Conservation (phyloP, 2,888 invertebrate species). For the Chrysolina oricalcia region DNA sequence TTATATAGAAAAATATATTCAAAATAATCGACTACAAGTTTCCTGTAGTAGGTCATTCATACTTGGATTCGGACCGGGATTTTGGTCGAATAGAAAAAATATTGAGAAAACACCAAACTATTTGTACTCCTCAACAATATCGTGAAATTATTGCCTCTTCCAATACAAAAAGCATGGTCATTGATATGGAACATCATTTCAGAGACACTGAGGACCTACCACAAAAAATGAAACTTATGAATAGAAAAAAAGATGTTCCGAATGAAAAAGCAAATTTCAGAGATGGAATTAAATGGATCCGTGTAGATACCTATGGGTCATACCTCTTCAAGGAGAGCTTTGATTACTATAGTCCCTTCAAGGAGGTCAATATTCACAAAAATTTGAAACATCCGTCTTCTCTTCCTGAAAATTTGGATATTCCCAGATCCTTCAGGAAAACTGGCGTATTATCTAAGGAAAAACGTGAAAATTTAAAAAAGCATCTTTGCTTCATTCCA, state of each 20-base stretch:
- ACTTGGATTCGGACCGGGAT: slow-evolving; percentile 28
- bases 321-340: slow-evolving; percentile 21
- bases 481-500: neutral
- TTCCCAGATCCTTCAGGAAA: neutral
- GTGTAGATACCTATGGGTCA: slow-evolving; percentile 27
- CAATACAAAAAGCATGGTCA: neutral
- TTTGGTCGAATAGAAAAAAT: slow-evolving; percentile 26
- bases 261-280: slow-evolving; percentile 20
- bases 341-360: slow-evolving; percentile 17
- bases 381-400: slow-evolving; percentile 6
- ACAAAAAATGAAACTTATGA: slow-evolving; percentile 21
- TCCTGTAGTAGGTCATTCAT: slow-evolving; percentile 21
- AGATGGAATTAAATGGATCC: slow-evolving; percentile 27
- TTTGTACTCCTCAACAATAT: slow-evolving; percentile 31
- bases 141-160: slow-evolving; percentile 33
- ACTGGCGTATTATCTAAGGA: neutral
- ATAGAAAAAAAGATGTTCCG: slow-evolving; percentile 23
- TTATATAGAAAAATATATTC: slow-evolving; percentile 44
- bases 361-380: slow-evolving; percentile 16
- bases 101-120: slow-evolving; percentile 27
- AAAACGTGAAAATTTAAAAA: neutral
- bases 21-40: slow-evolving; percentile 58
- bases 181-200: slow-evolving; percentile 12
- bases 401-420: slow-evolving; percentile 8
- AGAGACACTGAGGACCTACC: slow-evolving; percentile 15